Evolutionary conservation across 2,888 invertebrate species (phyloP), one percentile per base, ranked within the genome.

Genomic region (Eugnorisma glareosa): DNA sequence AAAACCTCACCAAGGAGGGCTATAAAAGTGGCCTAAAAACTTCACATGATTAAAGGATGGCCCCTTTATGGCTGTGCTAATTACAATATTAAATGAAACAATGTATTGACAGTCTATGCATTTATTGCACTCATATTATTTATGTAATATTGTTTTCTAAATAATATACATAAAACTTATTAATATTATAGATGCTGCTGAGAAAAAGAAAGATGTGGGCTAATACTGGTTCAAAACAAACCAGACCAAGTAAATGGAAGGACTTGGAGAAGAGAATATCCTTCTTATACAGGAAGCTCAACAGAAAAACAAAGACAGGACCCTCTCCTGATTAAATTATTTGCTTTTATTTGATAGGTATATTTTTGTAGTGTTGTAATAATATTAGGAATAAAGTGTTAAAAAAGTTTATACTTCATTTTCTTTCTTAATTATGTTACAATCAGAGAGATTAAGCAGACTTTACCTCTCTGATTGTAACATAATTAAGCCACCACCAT

Each of bases 191-290:
- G 97, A 93, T 96, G 81, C 94, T 98, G 72, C 90, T 99, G 24
- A 97, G 98, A 67, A 99, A 98, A 93, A 97, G 97, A 76, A 98
- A 97, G 91, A 97, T 98, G 93, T 96, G 98, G 89, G 92, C 94
- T 1, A 94, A 95, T 77, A 97, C 98, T 37, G 92, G 94, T 13
- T 97, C 97, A 82, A 98, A 98, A 2, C 73, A 97, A 43, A 96
- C 97, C 0, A 97, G 98, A 79, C 99, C 99, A 3, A 98, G 98
- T 0, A 98, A 98, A 92, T 99, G 98, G 98, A 97, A 97, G 80
- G 97, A 98, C 0, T 91, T 99, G 82, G 94, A 98, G 63, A 98
- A 98, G 90, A 97, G 98, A 71, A 97, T 99, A 59, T 95, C 95
- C 45, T 98, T 97, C 93, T 95, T 99, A 69, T 98, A 98, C 86